phyloP scores from a whole-genome alignment of 2,888 invertebrate species.

The Tetranychus piercei region DNA sequence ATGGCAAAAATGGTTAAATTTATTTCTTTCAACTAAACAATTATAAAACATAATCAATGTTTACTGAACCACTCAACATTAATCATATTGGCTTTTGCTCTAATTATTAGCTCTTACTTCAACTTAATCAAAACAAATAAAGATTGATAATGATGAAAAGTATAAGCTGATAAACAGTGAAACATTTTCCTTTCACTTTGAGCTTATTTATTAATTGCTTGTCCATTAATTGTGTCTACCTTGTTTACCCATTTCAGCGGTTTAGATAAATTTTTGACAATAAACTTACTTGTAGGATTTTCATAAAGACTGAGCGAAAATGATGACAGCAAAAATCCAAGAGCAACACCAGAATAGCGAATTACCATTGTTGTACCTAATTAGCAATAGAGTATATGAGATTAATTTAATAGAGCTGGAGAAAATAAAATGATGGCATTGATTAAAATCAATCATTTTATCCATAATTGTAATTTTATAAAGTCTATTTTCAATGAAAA shows the following conservation, averaged over 20 bases:
- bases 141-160: not conserved
- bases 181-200: not conserved
- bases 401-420: not conserved
- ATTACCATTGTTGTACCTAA: slow-evolving; percentile 20
- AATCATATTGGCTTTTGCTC: not conserved
- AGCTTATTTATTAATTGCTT: not conserved
- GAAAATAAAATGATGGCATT: not conserved
- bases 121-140: not conserved
- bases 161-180: not conserved
- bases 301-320: slow-evolving; percentile 27
- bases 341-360: slow-evolving; percentile 26
- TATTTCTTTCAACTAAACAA: not conserved
- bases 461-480: too few relatives aligned
- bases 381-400: not conserved
- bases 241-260: not conserved
- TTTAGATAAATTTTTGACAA: not conserved
- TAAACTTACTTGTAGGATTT: slow-evolving; percentile 26
- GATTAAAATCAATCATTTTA: not conserved
- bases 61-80: not conserved
- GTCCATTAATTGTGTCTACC: too few relatives aligned
- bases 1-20: not conserved
- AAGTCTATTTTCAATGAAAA: too few relatives aligned
- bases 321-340: slow-evolving; percentile 28
- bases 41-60: not conserved
- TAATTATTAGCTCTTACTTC: not conserved